Percentiles rank a stretch among this genome's conserved stretches.
phyloP scores from a whole-genome alignment of 2,797 vertebrate genomes.

The Fringilla coelebs region DNA sequence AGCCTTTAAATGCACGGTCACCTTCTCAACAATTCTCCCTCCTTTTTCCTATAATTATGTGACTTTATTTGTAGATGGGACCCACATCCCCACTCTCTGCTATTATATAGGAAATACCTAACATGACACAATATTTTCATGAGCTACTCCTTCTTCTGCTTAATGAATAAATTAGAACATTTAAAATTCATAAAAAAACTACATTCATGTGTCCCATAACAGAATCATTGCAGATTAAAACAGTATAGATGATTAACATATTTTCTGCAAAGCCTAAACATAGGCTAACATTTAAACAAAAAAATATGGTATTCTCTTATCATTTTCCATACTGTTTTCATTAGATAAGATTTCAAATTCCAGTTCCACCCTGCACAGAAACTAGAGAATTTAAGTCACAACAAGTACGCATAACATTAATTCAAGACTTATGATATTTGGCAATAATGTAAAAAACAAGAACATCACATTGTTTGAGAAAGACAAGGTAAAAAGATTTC shows the following conservation, averaged over 20 bases:
- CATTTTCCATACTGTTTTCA: not conserved
- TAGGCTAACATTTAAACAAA: not conserved
- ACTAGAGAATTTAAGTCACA: not conserved
- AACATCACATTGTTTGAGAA: not conserved
- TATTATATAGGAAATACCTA: not conserved
- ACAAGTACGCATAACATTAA: not conserved
- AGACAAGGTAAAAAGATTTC: not conserved
- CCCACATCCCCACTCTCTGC: not conserved
- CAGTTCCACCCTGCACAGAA: not conserved
- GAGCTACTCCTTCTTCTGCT: not conserved
- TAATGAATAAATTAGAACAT: constrained; percentile 45
- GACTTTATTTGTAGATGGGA: not conserved
- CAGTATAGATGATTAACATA: not conserved
- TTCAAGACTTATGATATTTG: not conserved
- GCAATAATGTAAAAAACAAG: not conserved
- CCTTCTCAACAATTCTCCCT: not conserved
- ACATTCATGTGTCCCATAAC: constrained; percentile 22
- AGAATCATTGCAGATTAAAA: constrained; percentile 48
- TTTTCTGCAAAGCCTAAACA: not conserved
- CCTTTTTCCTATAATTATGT: not conserved
- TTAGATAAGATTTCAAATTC: not conserved
- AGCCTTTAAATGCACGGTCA: not conserved
- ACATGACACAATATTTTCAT: not conserved
- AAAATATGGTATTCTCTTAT: not conserved
- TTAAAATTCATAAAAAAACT: constrained; percentile 56